Evolutionary conservation across 2,797 vertebrate species (phyloP).

Genomic region (Ptychadena robeensis): DNA sequence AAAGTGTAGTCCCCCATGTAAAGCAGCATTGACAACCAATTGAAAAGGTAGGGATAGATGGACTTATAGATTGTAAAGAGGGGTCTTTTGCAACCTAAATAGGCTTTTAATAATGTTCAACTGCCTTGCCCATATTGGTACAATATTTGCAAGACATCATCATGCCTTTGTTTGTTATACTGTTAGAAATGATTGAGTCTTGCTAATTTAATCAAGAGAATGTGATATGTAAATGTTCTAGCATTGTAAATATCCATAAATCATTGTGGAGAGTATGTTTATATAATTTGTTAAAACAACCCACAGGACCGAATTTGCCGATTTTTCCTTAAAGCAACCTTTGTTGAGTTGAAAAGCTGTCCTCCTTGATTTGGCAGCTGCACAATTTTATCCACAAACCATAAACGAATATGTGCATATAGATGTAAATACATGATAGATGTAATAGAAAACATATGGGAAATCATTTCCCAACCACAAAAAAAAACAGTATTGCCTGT

Average conservation of each 20-base stretch:
- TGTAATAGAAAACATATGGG: constrained; percentile 27
- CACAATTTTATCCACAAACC: constrained; percentile 18
- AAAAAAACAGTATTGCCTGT: neutral
- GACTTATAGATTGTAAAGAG: too few relatives aligned
- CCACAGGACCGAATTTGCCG: neutral
- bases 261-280: constrained; percentile 32
- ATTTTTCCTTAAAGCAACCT: constrained; percentile 15
- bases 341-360: neutral
- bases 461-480: constrained; percentile 8
- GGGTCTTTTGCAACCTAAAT: too few relatives aligned
- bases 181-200: constrained; percentile 21
- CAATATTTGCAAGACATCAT: neutral
- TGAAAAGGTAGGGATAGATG: too few relatives aligned
- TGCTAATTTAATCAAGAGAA: constrained; percentile 9
- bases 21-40: too few relatives aligned
- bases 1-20: too few relatives aligned
- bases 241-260: constrained; percentile 45
- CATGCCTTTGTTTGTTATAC: neutral
- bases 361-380: constrained; percentile 29
- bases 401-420: constrained; percentile 10
- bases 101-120: too few relatives aligned
- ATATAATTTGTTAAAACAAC: constrained; percentile 1
- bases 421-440: neutral
- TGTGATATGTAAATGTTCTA: constrained; percentile 10
- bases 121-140: too few relatives aligned